Base-by-base conservation (phyloP, 2,888 invertebrate genomes). In the Ochropleura leucogaster region DNA sequence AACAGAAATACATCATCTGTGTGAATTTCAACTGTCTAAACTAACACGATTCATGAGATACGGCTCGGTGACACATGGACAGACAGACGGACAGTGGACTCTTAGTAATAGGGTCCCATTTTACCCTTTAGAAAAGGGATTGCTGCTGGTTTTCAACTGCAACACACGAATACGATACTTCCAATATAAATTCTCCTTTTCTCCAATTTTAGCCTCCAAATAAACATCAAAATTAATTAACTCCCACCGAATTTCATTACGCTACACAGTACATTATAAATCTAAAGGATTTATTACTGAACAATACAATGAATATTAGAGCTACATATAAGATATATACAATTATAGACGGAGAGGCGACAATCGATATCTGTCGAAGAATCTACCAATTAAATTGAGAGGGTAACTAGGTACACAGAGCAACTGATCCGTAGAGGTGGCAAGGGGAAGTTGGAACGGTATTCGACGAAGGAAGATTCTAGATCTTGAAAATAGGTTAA, bases 321-420 rank as follows among this genome's bases (percentile, higher is more conserved):
- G 51, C 49, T 74, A n/a, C 77, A 62, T 81, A 44, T 30, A 75
- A 75, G 64, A 71, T 78, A 77, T 84, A 77, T 78, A 85, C 74
- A 79, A 81, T 85, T 83, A 79, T 49, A 67, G 20, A 30, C 30
- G 12, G 46, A 65, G 51, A 44, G 65, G 69, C 80, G 83, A 87
- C 89, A 91, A 91, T 91, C 92, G 89, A 91, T 94, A 94, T 93
- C 94, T 86, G 79, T 87, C 89, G 87, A 90, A 92, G 92, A 92
- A 94, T 95, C 94, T 92, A 92, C 94, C 94, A 95, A 95, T 95
- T 95, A 95, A 93, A 94, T 90, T 87, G 91, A 88, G 86, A 92
- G 91, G 90, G 91, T 92, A 93, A 93, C 92, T 91, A 93, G 90
- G 44, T 71, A 68, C 16, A 80, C 67, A 91, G 94, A 92, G 46